Evolutionary conservation across 2,888 invertebrate species (phyloP), one percentile per base, ranked within the genome.

Genomic region (Chymomyza amoena): DNA sequence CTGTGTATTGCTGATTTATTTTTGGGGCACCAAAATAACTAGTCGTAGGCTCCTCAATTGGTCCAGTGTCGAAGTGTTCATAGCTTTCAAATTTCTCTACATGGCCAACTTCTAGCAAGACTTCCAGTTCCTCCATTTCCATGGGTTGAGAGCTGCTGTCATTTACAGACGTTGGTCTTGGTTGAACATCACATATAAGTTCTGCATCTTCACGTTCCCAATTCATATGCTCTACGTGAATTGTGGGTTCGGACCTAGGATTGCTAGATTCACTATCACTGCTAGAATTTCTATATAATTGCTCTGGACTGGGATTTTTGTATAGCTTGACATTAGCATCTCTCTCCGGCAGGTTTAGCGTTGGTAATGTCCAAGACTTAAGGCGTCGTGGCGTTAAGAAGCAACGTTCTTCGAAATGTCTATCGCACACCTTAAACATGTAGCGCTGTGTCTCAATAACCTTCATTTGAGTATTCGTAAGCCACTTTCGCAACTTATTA

Each of bases 351-450:
- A 89, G 32, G 20, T 79, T 74, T 6, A 90, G 56, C 0, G 90
- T 90, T 0, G 90, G 90, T 66, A 90, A 74, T 13, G 89, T 87
- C 90, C 90, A 90, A 0, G 85, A 72, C 25, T 83, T 78, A 6
- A 90, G 54, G 6, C 88, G 81, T 20, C 80, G 77, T 15, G 72
- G 78, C 20, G 73, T 77, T 18, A 68, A 63, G 7, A 81, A 63
- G 16, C 90, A 90, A 9, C 54, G 67, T 0, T 78, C 7, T 52
- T 90, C 90, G 51, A 90, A 90, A 65, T 90, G 90, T 7, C 72
- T 73, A 45, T 80, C 76, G n/a, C 90, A 90, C n/a, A 90, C 81
- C 50, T 81, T 89, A n/a, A 80, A 76, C 73, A 81, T 73, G 63
- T 88, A 84, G 1, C 83, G 80, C 28, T 83, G 83, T 36, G 79